Evolutionary conservation across 2,113 vertebrate species (phyloP).

Genomic region (Eolophus roseicapilla): DNA sequence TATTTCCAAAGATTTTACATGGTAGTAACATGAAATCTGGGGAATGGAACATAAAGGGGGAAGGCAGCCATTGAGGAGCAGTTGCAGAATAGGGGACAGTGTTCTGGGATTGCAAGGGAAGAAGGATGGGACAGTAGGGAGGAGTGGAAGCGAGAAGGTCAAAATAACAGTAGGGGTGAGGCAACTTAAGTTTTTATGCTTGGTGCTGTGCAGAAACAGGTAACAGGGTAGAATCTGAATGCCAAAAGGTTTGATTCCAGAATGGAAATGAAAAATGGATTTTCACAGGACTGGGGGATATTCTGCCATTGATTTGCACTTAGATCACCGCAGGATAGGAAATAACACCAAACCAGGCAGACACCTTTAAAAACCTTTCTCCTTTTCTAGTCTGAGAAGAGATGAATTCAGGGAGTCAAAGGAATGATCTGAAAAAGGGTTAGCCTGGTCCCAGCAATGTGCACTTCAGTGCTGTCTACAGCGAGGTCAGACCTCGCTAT

Average conservation of each 20-base stretch:
- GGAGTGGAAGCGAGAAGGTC: background rate
- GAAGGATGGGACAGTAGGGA: background rate
- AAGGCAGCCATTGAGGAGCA: background rate
- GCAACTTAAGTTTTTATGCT: background rate
- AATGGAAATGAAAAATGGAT: background rate
- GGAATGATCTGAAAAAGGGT: background rate
- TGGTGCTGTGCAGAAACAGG: background rate
- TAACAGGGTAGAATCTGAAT: background rate
- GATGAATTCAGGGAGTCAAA: background rate
- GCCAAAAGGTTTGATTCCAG: background rate
- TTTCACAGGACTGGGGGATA: background rate
- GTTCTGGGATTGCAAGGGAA: background rate
- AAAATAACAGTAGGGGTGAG: background rate
- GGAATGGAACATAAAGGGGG: background rate
- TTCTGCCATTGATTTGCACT: background rate
- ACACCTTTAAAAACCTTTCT: background rate
- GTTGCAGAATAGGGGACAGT: background rate
- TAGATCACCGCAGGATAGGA: background rate
- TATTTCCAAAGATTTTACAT: background rate
- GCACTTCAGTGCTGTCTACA: background rate
- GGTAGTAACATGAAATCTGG: background rate
- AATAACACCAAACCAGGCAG: background rate
- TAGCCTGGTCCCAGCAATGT: background rate
- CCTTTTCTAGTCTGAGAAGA: background rate
- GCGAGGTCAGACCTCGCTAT: background rate